A percentile compares a stretch with the other conserved stretches of the same genome.
These are phyloP conservation scores for Scophthalmus maximus DNA, from an alignment of 2,113 vertebrate genomes.

Conservation along the genomic window DNA sequence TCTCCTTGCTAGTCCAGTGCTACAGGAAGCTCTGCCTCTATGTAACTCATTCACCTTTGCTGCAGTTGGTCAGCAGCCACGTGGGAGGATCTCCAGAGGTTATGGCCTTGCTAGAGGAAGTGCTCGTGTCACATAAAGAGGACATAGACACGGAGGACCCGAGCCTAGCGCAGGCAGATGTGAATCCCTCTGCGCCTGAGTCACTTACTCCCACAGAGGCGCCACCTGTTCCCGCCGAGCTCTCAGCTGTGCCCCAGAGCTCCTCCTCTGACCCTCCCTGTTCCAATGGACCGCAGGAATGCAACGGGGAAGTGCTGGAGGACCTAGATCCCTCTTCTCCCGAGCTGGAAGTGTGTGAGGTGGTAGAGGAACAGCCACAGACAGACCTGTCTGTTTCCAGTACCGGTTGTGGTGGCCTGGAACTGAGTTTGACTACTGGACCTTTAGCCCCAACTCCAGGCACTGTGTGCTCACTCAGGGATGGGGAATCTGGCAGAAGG, in stretches of 20 bases:
- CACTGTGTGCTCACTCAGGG: slow-evolving; percentile 90
- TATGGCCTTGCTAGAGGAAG: slow-evolving; percentile 92
- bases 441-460: slow-evolving; percentile 80
- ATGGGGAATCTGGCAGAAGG: slow-evolving; percentile 87
- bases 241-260: slow-evolving; percentile 84
- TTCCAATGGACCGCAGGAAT: slow-evolving; percentile 89
- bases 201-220: slow-evolving; percentile 81
- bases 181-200: slow-evolving; percentile 39
- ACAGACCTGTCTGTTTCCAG: slow-evolving; percentile 80
- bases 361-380: slow-evolving; percentile 86
- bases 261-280: slow-evolving; percentile 80
- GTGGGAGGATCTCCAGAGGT: slow-evolving; percentile 91
- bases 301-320: slow-evolving; percentile 89
- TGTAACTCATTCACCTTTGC: slow-evolving; percentile 90
- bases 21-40: slow-evolving; percentile 96
- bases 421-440: slow-evolving; percentile 84
- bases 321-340: slow-evolving; percentile 89
- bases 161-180: slow-evolving; percentile 41
- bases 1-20: slow-evolving; percentile 93
- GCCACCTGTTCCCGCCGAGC: slow-evolving; percentile 86
- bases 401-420: slow-evolving; percentile 72
- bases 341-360: slow-evolving; percentile 82
- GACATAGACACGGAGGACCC: slow-evolving; percentile 54
- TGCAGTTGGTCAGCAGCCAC: slow-evolving; percentile 88
- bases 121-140: slow-evolving; percentile 81